Base-by-base conservation (phyloP, 2,888 invertebrate species). In the Aspidiotus destructor region DNA sequence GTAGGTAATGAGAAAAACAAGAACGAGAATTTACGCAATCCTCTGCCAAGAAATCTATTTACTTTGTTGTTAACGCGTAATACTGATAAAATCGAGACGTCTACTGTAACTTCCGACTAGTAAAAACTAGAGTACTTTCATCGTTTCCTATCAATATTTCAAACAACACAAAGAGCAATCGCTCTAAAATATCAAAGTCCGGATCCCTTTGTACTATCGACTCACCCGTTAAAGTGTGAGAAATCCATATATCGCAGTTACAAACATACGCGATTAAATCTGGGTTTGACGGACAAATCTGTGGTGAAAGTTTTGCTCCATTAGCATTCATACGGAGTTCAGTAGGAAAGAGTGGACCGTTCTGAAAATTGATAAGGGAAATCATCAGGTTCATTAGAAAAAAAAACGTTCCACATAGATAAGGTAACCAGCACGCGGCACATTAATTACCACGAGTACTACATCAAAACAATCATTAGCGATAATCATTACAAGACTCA, bases 201-300 rank as follows among this genome's bases (percentile, higher is more conserved):
- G 5, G 5, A 28, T 28, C 28, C 28, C 28, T 28, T 5, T 28
- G n/a, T 5, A 28, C 5, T 3, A 28, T 28, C 5, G 1, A 28
- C 28, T 28, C 28, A 73, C 80, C 79, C 69, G 79, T 78, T 10
- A 75, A 71, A 41, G 84, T 82, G 74, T 86, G 84, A 7, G 89
- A 88, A 28, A 96, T 85, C 88, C 94, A 96, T 71, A 97, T 84
- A 80, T 97, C 96, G 61, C 89, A 88, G 70, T 90, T 85, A 72
- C 90, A 89, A 13, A 95, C 87, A 79, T 92, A 95, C 2, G 95
- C 94, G 67, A 94, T 87, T 65, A 97, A 81, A 75, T 90, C 85
- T 41, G 85, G 80, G 75, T 89, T 85, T 71, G 83, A 81, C 0
- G 92, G 92, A 75, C 92, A 92, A 72, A 92, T 87, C 79, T 89